phyloP scores from a whole-genome alignment of 2,888 invertebrate species.

The Diaprepes abbreviatus region DNA sequence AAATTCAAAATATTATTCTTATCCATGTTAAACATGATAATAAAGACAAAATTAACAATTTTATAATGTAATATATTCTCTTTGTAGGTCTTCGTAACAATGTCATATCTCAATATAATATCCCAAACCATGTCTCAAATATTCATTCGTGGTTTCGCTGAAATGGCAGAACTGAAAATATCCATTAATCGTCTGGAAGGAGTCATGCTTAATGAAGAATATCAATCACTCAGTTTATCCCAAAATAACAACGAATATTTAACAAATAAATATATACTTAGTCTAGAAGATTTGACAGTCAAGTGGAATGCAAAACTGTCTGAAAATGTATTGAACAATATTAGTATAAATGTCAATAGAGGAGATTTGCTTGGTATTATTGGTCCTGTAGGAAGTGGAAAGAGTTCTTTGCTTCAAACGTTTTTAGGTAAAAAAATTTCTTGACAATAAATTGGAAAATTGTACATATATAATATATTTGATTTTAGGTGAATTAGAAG shows the following conservation, averaged over 20 bases:
- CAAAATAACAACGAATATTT: conserved; percentile 41
- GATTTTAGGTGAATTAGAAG: conserved; percentile 72
- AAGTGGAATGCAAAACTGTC: conserved; percentile 62
- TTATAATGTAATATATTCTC: too few relatives aligned
- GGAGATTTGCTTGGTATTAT: conserved; percentile 70
- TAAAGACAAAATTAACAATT: too few relatives aligned
- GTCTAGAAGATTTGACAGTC: conserved; percentile 60
- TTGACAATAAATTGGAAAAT: too few relatives aligned
- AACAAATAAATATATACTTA: conserved; percentile 55
- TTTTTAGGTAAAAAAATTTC: conserved; percentile 73
- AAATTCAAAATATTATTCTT: too few relatives aligned
- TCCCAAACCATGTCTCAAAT: conserved; percentile 72
- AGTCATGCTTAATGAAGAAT: conserved; percentile 64
- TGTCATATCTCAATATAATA: conserved; percentile 71
- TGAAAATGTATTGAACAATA: conserved; percentile 61
- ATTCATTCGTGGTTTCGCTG: conserved; percentile 70
- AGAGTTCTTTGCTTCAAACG: conserved; percentile 79
- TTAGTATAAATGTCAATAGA: conserved; percentile 59
- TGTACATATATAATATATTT: too few relatives aligned
- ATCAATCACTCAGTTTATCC: conserved; percentile 41
- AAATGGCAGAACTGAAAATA: conserved; percentile 68
- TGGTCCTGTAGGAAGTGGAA: conserved; percentile 74
- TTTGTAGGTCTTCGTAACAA: conserved; percentile 70
- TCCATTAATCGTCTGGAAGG: conserved; percentile 67
- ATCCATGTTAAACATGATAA: too few relatives aligned